Conservation (phyloP, 2,888 invertebrate species). For the Amphiduros pacificus region DNA sequence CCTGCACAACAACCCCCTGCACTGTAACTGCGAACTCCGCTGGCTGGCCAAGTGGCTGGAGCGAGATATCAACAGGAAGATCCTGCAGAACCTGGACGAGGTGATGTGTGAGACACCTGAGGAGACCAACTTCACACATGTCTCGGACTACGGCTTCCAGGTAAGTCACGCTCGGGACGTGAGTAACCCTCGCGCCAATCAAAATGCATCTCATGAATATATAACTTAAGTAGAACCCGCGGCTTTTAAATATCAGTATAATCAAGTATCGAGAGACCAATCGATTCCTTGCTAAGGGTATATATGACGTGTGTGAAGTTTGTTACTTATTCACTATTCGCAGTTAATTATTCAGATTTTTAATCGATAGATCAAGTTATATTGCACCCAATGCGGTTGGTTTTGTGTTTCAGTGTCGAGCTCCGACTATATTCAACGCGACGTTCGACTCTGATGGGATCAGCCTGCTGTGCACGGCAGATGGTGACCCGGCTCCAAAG, state of each 20-base stretch:
- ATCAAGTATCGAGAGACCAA: not conserved
- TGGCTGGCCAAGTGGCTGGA: slow-evolving; percentile 31
- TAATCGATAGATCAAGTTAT: too few species aligned
- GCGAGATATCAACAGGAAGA: slow-evolving; percentile 6
- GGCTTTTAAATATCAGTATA: too few species aligned
- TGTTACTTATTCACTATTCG: too few species aligned
- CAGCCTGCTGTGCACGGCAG: slow-evolving; percentile 28
- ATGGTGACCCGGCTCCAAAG: slow-evolving; percentile 30
- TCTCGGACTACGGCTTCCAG: slow-evolving; percentile 26
- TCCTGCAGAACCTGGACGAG: slow-evolving; percentile 11
- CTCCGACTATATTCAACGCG: slow-evolving; percentile 30
- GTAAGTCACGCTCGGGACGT: too few species aligned
- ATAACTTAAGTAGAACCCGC: too few species aligned
- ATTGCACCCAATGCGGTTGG: too few species aligned
- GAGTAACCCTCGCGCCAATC: too few species aligned
- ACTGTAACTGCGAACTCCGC: slow-evolving; percentile 34
- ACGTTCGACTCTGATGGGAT: slow-evolving; percentile 27
- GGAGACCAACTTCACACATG: slow-evolving; percentile 22
- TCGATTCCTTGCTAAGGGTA: not conserved
- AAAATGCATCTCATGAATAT: too few species aligned
- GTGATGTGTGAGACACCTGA: slow-evolving; percentile 26
- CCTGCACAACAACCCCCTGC: slow-evolving; percentile 29
- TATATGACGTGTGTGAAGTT: too few species aligned
- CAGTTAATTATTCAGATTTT: too few species aligned
- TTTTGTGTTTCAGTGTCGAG: slow-evolving; percentile 27